Evolutionary conservation across 1,140 invertebrate genomes (phyloP).

Genomic region (Cephus cinctus): DNA sequence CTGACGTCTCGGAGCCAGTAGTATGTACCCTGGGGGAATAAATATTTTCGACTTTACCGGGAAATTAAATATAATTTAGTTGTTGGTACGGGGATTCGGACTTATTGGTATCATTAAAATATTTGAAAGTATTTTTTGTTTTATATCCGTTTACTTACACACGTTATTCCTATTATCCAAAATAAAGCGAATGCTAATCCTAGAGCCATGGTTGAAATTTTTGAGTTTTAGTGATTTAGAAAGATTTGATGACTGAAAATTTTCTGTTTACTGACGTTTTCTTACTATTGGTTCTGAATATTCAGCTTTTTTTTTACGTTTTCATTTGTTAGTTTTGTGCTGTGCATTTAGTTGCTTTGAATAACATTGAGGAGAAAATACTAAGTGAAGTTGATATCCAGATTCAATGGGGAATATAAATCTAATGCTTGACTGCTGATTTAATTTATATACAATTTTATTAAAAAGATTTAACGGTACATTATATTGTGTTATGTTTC

Average conservation of each 20-base stretch:
- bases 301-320: too few relatives aligned
- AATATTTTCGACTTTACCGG: slow-evolving; percentile 1
- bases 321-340: too few relatives aligned
- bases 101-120: slow-evolving; percentile 5
- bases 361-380: too few relatives aligned
- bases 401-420: too few relatives aligned
- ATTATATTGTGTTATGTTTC: slow-evolving; percentile 26
- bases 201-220: too few relatives aligned
- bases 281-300: too few relatives aligned
- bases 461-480: not conserved
- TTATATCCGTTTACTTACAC: slow-evolving; percentile 19
- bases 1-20: slow-evolving; percentile 9
- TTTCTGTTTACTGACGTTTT: too few relatives aligned
- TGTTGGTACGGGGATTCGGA: not conserved
- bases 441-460: not conserved
- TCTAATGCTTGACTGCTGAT: too few relatives aligned
- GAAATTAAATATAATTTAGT: too few relatives aligned
- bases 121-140: slow-evolving; percentile 13
- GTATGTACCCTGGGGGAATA: slow-evolving; percentile 9
- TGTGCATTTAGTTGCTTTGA: not conserved
- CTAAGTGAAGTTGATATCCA: too few relatives aligned
- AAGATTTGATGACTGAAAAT: not conserved
- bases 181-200: slow-evolving; percentile 18
- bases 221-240: not conserved
- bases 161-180: slow-evolving; percentile 25